Base-by-base conservation (phyloP, 2,797 vertebrate species). In the Tragelaphus eurycerus region DNA sequence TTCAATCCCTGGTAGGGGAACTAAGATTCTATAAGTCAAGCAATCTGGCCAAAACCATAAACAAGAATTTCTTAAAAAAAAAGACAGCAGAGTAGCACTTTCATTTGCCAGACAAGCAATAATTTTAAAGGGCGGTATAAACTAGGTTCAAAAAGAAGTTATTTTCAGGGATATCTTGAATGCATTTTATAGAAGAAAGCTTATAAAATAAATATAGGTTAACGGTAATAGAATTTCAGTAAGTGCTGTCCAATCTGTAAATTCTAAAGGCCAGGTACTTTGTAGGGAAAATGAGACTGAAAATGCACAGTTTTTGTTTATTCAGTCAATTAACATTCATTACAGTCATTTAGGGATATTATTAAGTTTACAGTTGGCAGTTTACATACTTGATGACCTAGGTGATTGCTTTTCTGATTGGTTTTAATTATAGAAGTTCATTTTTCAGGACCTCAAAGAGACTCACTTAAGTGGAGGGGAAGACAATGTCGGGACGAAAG, bases 341-440 rank as follows among this genome's bases (percentile, higher is more conserved):
- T 97, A 94, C 94, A 94, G 96, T 97, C 60, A 46, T 98, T 95
- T 67, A 89, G 89, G 92, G 76, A 92, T 94, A 90, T 95, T 97
- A 85, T 52, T 54, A 85, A 87, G 84, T 95, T 97, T 96, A 96
- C 76, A 87, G 96, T 95, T 97, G 89, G 97, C 95, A 96, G 93
- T 97, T 98, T 97, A 94, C 50, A 96, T 86, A 93, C 90, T 93
- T 96, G 96, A 98, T 97, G 93, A 96, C 90, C 93, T 46, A 96
- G 67, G 93, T 82, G 93, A 98, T 92, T 97, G 97, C 96, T 96
- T 97, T 97, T 96, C 91, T 97, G 97, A 96, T 94, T 97, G 87
- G 91, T 92, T 97, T 97, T 97, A 96, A 96, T 95, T 94, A 95
- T 86, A 96, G 38, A 43, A 94, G 64, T 97, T 95, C 83, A 71